A percentile compares a stretch with the other conserved stretches of the same genome.
Evolutionary conservation across 2,113 vertebrate species (phyloP).

Genomic region (Xenotilapia caudafasciata): DNA sequence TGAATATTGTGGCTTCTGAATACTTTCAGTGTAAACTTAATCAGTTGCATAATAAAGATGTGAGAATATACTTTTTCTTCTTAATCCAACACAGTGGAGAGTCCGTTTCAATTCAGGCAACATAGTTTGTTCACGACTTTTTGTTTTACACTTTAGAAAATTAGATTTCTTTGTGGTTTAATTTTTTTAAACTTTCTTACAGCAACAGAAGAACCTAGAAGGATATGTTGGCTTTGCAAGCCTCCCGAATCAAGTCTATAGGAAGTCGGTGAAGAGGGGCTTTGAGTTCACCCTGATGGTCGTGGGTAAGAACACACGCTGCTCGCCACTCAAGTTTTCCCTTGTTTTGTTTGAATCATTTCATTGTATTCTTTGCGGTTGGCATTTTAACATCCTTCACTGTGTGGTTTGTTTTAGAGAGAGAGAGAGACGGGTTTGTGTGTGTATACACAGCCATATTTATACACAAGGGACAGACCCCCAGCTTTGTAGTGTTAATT

Average conservation of each 20-base stretch:
- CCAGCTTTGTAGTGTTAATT: background rate
- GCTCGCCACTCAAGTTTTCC: background rate
- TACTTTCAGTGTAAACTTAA: background rate
- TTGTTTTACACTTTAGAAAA: background rate
- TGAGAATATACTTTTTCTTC: background rate
- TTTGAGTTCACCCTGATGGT: slow-evolving; percentile 99
- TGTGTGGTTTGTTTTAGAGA: slow-evolving; percentile 20
- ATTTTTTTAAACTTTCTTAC: slow-evolving; percentile 21
- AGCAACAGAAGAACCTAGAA: slow-evolving; percentile 99
- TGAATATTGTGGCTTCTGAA: background rate
- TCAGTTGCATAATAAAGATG: background rate
- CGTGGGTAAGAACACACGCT: slow-evolving; percentile 82
- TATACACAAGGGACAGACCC: background rate
- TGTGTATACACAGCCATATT: background rate
- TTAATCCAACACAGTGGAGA: background rate
- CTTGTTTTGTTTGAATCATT: slow-evolving; percentile 39
- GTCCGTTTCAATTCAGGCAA: background rate
- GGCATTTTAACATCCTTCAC: background rate
- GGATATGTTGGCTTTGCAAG: slow-evolving; percentile 99
- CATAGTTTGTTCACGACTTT: background rate
- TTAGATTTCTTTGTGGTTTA: background rate
- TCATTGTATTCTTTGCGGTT: slow-evolving; percentile 40
- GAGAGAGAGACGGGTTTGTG: background rate
- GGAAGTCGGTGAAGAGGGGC: slow-evolving; percentile 97
- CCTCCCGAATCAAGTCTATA: slow-evolving; percentile 98